These are phyloP conservation scores for Forpus xanthops DNA, from an alignment of 2,797 vertebrate species.

Conservation along the genomic window DNA sequence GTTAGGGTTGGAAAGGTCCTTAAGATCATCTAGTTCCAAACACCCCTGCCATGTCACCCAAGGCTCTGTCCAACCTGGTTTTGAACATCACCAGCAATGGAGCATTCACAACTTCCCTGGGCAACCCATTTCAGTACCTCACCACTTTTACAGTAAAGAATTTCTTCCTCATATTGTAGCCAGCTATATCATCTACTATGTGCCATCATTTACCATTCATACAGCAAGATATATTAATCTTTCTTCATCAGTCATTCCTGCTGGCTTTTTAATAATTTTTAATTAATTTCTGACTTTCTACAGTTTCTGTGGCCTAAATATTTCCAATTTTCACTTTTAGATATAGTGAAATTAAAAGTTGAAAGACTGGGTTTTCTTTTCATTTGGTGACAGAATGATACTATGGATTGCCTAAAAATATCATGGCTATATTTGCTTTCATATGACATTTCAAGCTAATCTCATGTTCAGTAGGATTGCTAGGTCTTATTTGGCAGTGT, in stretches of 20 bases:
- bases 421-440: not conserved
- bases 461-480: not conserved
- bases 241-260: not conserved
- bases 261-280: not conserved
- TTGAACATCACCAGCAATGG: too few relatives aligned
- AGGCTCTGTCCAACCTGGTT: too few relatives aligned
- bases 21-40: too few relatives aligned
- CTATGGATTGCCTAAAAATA: not conserved
- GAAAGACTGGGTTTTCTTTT: not conserved
- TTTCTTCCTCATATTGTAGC: not conserved
- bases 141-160: too few relatives aligned
- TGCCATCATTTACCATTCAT: conserved; percentile 3
- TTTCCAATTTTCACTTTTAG: not conserved
- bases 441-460: not conserved
- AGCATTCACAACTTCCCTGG: too few relatives aligned
- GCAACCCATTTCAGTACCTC: too few relatives aligned
- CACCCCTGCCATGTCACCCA: too few relatives aligned
- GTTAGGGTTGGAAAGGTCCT: too few relatives aligned
- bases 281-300: not conserved
- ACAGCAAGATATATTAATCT: not conserved
- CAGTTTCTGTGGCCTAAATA: not conserved
- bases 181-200: not conserved
- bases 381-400: not conserved
- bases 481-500: not conserved
- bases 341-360: not conserved